A percentile compares a stretch with the other conserved stretches of the same genome.
Evolutionary conservation across 2,113 vertebrate species (phyloP).

Genomic region (Coturnix japonica): DNA sequence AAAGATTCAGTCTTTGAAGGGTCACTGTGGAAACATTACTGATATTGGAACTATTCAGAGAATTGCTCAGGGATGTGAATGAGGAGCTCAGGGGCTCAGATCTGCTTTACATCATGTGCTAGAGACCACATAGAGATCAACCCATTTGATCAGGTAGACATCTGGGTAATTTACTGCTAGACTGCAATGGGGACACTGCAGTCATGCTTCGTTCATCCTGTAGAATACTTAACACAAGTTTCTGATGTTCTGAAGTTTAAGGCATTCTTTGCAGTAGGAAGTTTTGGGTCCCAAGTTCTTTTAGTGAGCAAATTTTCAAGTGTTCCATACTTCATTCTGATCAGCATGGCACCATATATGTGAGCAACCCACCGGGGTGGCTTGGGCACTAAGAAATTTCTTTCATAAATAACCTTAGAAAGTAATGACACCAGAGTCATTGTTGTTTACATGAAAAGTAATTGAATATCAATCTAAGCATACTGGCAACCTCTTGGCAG

Average conservation of each 20-base stretch:
- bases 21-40: background rate
- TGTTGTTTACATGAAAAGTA: conserved; percentile 47
- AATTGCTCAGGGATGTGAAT: background rate
- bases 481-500: conserved; percentile 12
- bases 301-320: background rate
- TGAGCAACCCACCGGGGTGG: background rate
- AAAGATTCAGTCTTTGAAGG: background rate
- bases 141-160: no score
- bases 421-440: conserved; percentile 55
- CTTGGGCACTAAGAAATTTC: conserved; percentile 26
- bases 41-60: background rate
- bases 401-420: conserved; percentile 58
- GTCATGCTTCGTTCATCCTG: accelerated
- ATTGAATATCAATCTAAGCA: conserved; percentile 38
- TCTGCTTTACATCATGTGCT: background rate
- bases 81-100: background rate
- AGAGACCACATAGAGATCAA: background rate
- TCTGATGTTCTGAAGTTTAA: background rate
- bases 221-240: background rate
- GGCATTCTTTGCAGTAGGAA: background rate
- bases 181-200: no score
- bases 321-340: background rate
- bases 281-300: background rate
- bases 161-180: accelerated
- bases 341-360: background rate